Base-by-base conservation (phyloP, 1,140 invertebrate species). In the Drosophila saltans region DNA sequence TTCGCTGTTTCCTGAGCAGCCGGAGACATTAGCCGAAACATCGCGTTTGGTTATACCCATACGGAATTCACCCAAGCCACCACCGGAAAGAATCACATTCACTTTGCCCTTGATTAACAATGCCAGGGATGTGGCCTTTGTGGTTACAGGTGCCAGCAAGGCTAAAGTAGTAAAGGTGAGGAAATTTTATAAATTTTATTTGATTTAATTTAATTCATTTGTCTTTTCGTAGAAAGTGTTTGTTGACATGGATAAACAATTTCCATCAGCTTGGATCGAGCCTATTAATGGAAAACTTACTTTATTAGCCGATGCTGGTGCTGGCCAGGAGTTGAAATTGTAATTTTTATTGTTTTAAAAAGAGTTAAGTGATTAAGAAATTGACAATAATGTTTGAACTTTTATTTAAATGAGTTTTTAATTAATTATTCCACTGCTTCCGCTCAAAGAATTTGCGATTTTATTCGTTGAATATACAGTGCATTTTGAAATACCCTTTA, bases 51-150 rank as follows among this genome's bases (percentile, higher is more conserved):
- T 99, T 3, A 97, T 97, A 30, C 92, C 96, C 1, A 97, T 99
- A 59, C 95, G 93, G 1, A 96, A 99, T 93, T 99, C 98, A 1
- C 99, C 99, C 0, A 99, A 99, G 93, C 98, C 98, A 64, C 99
- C 99, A 3, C 96, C 97, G 7, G 93, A 93, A 57, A 94, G 99
- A 70, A 96, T 99, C 8, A 99, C 98, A 2, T 92, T 99, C 48
- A 99, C 98, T 2, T 96, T 97, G 70, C 97, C 98, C 4, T 96
- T 98, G 5, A 95, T 99, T 11, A 99, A 99, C 90, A 96, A 96
- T 92, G 96, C 98, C 7, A 94, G 94, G 65, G 94, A 94, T 85
- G 97, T 96, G 82, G 94, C 97, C 63, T 99, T 99, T 93, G 95
- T 97, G 26, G 94, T 96, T 3, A 94, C 95, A 66, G 98, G 98